Base-by-base conservation (phyloP, 1,140 invertebrate genomes). In the Bathynomus jamesi region DNA sequence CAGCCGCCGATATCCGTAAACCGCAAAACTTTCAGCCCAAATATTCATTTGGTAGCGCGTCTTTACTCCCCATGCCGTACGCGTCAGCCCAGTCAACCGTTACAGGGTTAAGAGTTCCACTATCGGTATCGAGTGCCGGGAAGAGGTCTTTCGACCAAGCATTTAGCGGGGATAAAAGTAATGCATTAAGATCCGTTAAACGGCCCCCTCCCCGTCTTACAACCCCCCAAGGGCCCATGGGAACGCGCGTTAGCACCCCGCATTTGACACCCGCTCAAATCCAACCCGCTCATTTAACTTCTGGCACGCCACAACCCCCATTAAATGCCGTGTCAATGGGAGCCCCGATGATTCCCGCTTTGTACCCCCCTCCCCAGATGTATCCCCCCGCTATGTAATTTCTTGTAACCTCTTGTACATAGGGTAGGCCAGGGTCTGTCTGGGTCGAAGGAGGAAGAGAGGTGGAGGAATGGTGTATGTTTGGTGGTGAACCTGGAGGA, bases 141-240 rank as follows among this genome's bases (percentile, higher is more conserved):
- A 80, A 85, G 81, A 64, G 83, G 80, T 81, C 83, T n/a, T 83
- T 78, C 79, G 78, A 83, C 67, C 80, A 83, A 69, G 78, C 74
- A 61, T 83, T 83, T 77, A 80, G 77, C 21, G 78, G 78, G 62
- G 79, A 79, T 65, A 78, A 79, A 76, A 73, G 75, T 69, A 72
- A 72, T 60, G 69, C 70, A 67, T 72, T 76, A 73, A 79, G 79
- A 79, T 76, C 79, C 72, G 70, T 79, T 77, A 76, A 79, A 78
- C 78, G 73, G 60, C 32, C 60, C 27, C 63, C 63, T 61, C 69
- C 64, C 74, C n/a, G 64, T 53, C 62, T 21, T 21, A 24, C 66
- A n/a, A 24, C 63, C 32, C 63, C 29, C 28, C 28, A 8, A 27
- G 29, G 28, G 31, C 29, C n/a, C 30, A 29, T 24, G 17, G 25